These are phyloP conservation scores for Trichonephila inaurata DNA, from an alignment of 1,140 invertebrate genomes.

Conservation along the genomic window DNA sequence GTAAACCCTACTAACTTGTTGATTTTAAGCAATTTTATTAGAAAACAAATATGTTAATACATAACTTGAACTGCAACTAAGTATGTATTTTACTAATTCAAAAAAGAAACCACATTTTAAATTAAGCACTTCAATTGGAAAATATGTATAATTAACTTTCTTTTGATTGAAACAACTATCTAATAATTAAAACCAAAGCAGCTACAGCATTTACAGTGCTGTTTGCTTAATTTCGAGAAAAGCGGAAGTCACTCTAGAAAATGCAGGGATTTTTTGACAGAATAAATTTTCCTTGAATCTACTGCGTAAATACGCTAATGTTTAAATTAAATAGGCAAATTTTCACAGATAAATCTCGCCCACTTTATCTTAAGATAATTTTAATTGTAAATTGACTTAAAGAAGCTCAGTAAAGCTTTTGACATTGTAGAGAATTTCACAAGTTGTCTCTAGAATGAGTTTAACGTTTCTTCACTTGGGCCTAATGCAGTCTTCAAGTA, in stretches of 20 bases:
- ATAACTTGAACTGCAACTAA: too few species aligned
- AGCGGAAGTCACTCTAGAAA: not conserved
- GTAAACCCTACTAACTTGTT: too few species aligned
- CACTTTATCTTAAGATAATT: constrained; percentile 15
- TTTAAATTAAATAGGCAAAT: constrained; percentile 36
- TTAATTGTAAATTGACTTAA: not conserved
- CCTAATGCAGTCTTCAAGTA: constrained; percentile 33
- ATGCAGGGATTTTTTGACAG: not conserved
- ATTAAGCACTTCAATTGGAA: too few species aligned
- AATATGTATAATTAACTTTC: too few species aligned
- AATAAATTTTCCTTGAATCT: constrained; percentile 23
- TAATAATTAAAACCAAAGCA: too few species aligned
- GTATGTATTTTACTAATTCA: too few species aligned
- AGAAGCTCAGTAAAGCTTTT: not conserved
- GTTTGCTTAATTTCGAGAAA: not conserved
- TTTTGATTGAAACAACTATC: too few species aligned
- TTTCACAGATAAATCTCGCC: constrained; percentile 14
- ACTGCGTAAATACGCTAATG: constrained; percentile 1
- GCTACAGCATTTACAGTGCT: too few species aligned
- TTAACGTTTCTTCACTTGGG: not conserved
- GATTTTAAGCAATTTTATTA: too few species aligned
- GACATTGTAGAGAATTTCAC: constrained; percentile 40
- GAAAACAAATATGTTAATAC: too few species aligned
- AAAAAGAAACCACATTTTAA: too few species aligned
- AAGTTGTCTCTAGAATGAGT: not conserved